Evolutionary conservation across 2,888 invertebrate genomes (phyloP).

Genomic region (Ectobius pallidus): DNA sequence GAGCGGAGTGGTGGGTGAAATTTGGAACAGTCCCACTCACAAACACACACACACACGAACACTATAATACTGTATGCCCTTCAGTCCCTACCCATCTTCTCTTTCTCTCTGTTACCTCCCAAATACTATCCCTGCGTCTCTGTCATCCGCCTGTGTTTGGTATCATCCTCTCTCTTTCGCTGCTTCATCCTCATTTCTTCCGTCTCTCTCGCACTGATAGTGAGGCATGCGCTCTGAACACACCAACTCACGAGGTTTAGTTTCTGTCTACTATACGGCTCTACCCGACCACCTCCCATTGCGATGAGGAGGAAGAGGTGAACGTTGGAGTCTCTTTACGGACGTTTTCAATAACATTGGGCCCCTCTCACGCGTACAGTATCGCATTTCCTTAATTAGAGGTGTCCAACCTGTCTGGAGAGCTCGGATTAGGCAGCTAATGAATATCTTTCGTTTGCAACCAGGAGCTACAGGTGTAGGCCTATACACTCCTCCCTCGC

Average conservation of each 20-base stretch:
- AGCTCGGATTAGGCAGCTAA: no score
- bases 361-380: no score
- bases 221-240: conserved; percentile 22
- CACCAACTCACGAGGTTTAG: conserved; percentile 37
- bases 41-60: not conserved
- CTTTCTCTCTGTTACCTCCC: conserved; percentile 25
- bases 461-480: no score
- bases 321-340: not conserved
- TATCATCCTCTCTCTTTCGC: not conserved
- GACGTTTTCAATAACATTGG: conserved; percentile 26
- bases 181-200: not conserved
- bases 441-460: no score
- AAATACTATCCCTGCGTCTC: conserved; percentile 12
- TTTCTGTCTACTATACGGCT: conserved; percentile 21
- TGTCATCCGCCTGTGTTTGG: not conserved
- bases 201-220: conserved; percentile 33
- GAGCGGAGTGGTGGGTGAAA: conserved; percentile 10
- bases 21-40: conserved; percentile 25
- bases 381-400: not conserved
- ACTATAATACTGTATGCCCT: conserved; percentile 6
- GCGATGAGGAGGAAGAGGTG: not conserved
- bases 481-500: no score
- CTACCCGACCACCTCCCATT: not conserved
- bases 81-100: conserved; percentile 26
- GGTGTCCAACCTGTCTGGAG: no score